Evolutionary conservation across 2,888 invertebrate genomes (phyloP).

Genomic region (Panopea generosa): DNA sequence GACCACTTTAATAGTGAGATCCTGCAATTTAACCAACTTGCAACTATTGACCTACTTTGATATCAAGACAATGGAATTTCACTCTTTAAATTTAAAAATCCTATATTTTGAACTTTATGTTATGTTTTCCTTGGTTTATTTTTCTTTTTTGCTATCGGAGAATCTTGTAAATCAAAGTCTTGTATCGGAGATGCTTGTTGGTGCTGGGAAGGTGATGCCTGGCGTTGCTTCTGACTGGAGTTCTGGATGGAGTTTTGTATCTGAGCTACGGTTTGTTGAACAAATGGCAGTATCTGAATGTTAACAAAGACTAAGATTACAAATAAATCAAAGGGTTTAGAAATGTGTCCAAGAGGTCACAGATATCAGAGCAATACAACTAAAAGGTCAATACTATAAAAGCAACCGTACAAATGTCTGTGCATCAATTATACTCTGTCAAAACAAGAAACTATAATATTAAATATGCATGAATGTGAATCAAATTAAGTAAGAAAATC

Average conservation of each 20-base stretch:
- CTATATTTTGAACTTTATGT: conserved; percentile 31
- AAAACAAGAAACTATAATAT: too few relatives aligned
- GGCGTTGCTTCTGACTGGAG: conserved; percentile 12
- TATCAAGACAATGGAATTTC: neutral
- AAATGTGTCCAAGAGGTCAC: too few relatives aligned
- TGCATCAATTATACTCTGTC: too few relatives aligned
- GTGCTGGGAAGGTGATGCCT: conserved; percentile 9
- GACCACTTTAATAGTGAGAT: too few relatives aligned
- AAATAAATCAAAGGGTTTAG: neutral
- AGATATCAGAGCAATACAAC: too few relatives aligned
- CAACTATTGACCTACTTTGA: too few relatives aligned
- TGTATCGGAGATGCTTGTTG: conserved; percentile 38
- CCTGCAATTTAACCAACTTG: too few relatives aligned
- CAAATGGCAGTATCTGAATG: conserved; percentile 51
- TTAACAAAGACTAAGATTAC: neutral
- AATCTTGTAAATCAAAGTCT: conserved; percentile 55
- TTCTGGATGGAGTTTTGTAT: conserved; percentile 31
- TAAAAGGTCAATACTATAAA: too few relatives aligned
- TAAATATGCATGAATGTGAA: too few relatives aligned
- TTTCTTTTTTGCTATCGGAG: conserved; percentile 53
- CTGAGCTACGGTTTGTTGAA: conserved; percentile 33
- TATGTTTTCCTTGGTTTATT: conserved; percentile 60
- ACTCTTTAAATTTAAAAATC: neutral
- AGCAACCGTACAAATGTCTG: too few relatives aligned
- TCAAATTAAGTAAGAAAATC: too few relatives aligned